Conservation (phyloP, 2,888 invertebrate genomes). For the Bugula neritina region DNA sequence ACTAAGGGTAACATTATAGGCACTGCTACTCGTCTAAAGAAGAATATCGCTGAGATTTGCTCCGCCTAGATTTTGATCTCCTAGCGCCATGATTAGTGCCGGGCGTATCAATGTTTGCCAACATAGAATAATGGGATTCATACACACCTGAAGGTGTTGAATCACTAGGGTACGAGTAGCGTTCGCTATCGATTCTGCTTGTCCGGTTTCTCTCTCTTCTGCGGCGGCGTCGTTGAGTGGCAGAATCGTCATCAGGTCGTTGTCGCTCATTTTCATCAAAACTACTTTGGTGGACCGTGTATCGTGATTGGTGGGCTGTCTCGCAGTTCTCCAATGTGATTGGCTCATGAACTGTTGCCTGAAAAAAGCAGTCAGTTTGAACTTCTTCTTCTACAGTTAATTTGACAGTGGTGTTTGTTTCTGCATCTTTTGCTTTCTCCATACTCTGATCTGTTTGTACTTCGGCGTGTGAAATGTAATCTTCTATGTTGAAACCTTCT, state of each 20-base stretch:
- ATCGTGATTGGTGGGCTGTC: neutral
- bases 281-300: slow-evolving; percentile 12
- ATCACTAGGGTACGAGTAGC: slow-evolving; percentile 24
- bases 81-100: neutral
- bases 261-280: neutral
- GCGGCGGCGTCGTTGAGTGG: slow-evolving; percentile 1
- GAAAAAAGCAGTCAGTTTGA: neutral
- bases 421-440: neutral
- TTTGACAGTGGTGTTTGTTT: neutral
- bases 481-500: slow-evolving; percentile 14
- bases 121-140: neutral
- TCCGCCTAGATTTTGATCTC: neutral
- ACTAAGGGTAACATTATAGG: neutral
- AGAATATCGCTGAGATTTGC: neutral
- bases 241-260: neutral
- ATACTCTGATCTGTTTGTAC: slow-evolving; percentile 27
- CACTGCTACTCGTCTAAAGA: neutral
- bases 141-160: slow-evolving; percentile 24
- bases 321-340: neutral
- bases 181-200: neutral
- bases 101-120: neutral
- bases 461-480: slow-evolving; percentile 8
- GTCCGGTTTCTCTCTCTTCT: slow-evolving; percentile 19
- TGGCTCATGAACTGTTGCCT: neutral
- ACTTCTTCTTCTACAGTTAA: neutral